Base-by-base conservation (phyloP, 2,797 vertebrate genomes). In the Eulemur mongoz region DNA sequence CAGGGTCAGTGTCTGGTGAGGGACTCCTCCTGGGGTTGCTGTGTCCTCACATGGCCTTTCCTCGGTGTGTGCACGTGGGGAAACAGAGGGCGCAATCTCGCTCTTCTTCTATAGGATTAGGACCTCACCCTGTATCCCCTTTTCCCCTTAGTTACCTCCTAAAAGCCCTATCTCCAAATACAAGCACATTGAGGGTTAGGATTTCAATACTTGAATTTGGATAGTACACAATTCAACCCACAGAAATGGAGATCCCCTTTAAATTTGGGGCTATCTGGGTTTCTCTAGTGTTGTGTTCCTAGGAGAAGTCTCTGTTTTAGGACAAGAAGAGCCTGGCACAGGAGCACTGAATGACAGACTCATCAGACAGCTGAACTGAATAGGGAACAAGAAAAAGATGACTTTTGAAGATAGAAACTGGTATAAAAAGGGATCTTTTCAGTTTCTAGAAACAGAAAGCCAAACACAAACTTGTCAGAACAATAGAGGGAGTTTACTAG, bases 371-470 rank as follows among this genome's bases (percentile, higher is more conserved):
- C 78, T 32, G 50, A 93, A 40, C 15, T 52, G 17, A 73, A 59
- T 13, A 32, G 20, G 15, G 35, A 82, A 80, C 2, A 20, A 79
- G 18, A 65, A 25, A 70, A 65, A 79, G 50, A 38, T 27, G 30
- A 75, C 7, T 79, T 61, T 22, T 30, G 20, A 69, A 79, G 43
- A 52, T 2, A 72, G 8, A 59, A 59, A 87, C 1, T 27, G 27
- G 20, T 80, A 61, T 35, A 20, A 79, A 18, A 59, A 45, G 40
- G 17, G 1, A 52, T 13, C 2, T 30, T 73, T 35, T 70, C 40
- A n/a, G 69, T 86, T 95, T 72, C 35, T n/a, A n/a, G 75, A 86
- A 85, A 50, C 52, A 84, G 30, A 76, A 92, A 95, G 57, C 2
- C 27, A 38, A 72, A 67, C 54, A 65, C 27, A 38, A 32, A 45